Evolutionary conservation across 2,113 vertebrate genomes (phyloP).

Genomic region (Psittacara wagleri): DNA sequence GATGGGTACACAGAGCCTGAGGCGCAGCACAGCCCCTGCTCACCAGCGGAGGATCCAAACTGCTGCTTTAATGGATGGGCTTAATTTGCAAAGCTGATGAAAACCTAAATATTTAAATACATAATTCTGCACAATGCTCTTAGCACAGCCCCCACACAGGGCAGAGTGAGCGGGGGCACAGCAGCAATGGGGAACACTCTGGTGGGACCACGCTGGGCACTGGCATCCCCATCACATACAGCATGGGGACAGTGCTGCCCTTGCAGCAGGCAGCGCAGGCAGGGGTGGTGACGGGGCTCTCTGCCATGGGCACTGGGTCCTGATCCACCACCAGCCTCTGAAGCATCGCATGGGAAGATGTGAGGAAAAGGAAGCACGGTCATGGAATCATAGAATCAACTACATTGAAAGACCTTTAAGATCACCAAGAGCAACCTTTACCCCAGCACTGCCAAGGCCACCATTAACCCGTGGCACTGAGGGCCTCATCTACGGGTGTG

Average conservation of each 20-base stretch:
- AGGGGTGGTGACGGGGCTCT: background rate
- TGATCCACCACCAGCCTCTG: background rate
- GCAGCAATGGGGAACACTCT: background rate
- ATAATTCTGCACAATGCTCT: conserved; percentile 51
- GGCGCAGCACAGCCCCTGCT: background rate
- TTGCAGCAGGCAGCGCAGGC: rapidly evolving
- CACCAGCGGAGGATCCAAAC: background rate
- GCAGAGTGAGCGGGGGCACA: rapidly evolving
- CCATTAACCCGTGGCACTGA: background rate
- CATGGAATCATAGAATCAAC: background rate
- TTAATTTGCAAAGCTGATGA: conserved; percentile 73
- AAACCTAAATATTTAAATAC: conserved; percentile 71
- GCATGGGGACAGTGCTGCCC: rapidly evolving
- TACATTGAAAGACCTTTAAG: background rate
- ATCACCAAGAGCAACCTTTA: background rate
- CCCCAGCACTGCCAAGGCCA: background rate
- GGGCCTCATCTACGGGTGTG: background rate
- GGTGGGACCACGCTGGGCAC: background rate
- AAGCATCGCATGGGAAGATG: rapidly evolving
- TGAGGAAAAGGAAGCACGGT: rapidly evolving
- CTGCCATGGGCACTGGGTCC: rapidly evolving
- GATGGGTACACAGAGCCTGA: background rate
- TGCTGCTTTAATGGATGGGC: conserved; percentile 45
- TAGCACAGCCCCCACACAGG: background rate
- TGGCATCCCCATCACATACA: background rate